Evolutionary conservation across 2,888 invertebrate species (phyloP).

Genomic region (Dysmachus trigonus): DNA sequence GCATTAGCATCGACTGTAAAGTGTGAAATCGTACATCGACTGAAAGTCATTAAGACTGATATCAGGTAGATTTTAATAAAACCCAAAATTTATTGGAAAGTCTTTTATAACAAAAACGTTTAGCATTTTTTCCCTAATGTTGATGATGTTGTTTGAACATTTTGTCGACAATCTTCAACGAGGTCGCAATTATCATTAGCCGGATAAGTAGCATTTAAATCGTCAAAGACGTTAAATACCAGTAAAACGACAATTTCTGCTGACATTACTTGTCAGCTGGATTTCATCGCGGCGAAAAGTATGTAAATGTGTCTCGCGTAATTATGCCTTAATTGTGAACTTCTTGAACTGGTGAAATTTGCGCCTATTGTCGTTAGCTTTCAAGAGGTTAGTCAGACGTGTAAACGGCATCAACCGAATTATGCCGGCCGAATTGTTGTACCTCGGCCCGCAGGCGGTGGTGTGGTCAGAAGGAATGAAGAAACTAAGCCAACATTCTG

Average conservation of each 20-base stretch:
- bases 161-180: background rate
- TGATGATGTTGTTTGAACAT: background rate
- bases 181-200: background rate
- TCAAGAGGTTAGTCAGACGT: background rate
- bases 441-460: background rate
- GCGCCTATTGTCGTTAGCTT: background rate
- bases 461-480: background rate
- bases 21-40: background rate
- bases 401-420: background rate
- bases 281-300: background rate
- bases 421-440: background rate
- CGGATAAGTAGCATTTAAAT: background rate
- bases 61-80: background rate
- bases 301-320: background rate
- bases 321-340: conserved; percentile 1
- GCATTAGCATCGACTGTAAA: background rate
- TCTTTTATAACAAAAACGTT: background rate
- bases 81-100: background rate
- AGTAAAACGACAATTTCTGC: background rate
- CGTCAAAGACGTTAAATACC: background rate
- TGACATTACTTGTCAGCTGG: background rate
- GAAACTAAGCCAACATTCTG: conserved; percentile 8
- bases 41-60: background rate
- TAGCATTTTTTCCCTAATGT: background rate
- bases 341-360: background rate